Conservation (phyloP, 2,888 invertebrate species). For the Euspilapteryx auroguttella region DNA sequence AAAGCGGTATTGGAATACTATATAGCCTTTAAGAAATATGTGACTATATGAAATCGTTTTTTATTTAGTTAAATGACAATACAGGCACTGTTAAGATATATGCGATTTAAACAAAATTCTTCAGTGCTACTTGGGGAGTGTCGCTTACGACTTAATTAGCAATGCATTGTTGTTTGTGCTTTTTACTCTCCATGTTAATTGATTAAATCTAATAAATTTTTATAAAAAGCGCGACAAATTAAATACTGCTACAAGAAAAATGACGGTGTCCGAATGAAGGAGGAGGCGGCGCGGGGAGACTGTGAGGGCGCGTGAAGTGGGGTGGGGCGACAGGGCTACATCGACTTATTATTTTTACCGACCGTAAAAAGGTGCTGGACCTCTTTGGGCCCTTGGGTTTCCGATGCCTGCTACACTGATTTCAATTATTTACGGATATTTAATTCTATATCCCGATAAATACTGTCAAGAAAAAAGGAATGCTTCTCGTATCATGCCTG, state of each 20-base stretch:
- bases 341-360: conserved; percentile 55
- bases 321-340: conserved; percentile 14
- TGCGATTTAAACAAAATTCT: too few relatives aligned
- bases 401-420: conserved; percentile 32
- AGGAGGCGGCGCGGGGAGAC: conserved; percentile 12
- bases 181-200: too few relatives aligned
- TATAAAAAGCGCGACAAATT: background rate
- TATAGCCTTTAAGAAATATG: too few relatives aligned
- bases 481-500: conserved; percentile 24
- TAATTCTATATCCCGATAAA: conserved; percentile 41
- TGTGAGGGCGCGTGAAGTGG: conserved; percentile 6
- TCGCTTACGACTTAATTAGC: too few relatives aligned
- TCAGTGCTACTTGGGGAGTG: too few relatives aligned
- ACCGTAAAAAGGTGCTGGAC: conserved; percentile 53
- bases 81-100: too few relatives aligned
- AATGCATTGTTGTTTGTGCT: too few relatives aligned
- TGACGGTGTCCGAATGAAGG: conserved; percentile 50
- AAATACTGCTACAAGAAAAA: conserved; percentile 26
- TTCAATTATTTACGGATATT: conserved; percentile 51
- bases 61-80: too few relatives aligned
- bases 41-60: too few relatives aligned
- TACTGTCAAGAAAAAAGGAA: conserved; percentile 28
- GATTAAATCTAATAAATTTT: too few relatives aligned
- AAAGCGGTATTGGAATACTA: too few relatives aligned
- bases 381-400: conserved; percentile 17